phyloP scores from a whole-genome alignment of 2,888 invertebrate genomes.

The Drosophila paranaensis region DNA sequence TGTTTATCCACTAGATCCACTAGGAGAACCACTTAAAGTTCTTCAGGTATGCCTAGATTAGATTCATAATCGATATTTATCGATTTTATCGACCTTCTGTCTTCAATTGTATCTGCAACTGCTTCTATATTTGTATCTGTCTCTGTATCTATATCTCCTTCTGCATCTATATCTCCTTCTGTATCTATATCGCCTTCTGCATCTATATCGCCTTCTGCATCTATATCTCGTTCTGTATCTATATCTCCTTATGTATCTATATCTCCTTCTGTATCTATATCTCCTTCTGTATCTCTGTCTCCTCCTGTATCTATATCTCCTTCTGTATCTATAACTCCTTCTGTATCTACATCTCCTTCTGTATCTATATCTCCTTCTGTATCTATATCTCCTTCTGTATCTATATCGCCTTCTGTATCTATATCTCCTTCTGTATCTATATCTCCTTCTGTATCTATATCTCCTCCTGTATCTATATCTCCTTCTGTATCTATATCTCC shows the following conservation, averaged over 20 bases:
- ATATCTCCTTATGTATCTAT: not conserved
- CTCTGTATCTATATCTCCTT: too few species aligned
- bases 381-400: not conserved
- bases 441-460: not conserved
- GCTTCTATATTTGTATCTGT: not conserved
- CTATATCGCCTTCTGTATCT: not conserved
- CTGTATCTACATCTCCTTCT: not conserved
- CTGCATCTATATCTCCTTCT: too few species aligned
- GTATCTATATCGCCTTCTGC: too few species aligned
- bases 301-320: not conserved
- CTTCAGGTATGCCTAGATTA: not conserved
- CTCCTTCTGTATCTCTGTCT: too few species aligned
- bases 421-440: not conserved
- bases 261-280: not conserved
- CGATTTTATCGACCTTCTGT: not conserved
- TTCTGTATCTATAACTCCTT: too few species aligned
- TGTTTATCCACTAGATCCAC: too few species aligned
- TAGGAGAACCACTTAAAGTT: not conserved
- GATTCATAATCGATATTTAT: constrained; percentile 2
- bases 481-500: too few species aligned
- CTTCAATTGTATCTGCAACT: too few species aligned
- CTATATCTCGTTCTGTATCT: not conserved
- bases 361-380: too few species aligned
- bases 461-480: too few species aligned
- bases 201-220: not conserved